Base-by-base conservation (phyloP, 2,888 invertebrate genomes). In the Bursaphelenchus okinawaensis region DNA sequence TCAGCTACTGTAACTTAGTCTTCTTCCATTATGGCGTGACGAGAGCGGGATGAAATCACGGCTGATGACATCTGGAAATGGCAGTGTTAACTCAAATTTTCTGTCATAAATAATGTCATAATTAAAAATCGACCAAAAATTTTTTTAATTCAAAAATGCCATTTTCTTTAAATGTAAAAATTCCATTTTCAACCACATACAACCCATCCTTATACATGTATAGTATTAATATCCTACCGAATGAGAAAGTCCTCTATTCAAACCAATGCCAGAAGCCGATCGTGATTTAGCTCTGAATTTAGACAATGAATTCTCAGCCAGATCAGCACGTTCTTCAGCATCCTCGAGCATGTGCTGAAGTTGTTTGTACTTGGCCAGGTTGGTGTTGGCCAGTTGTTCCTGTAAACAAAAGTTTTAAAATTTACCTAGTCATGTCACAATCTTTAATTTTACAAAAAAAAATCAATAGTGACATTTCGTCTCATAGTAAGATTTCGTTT, bases 351-450 rank as follows among this genome's bases (percentile, higher is more conserved):
- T 85, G 70, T 83, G 84, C 76, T 86, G 86, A 7, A 85, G 83
- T 75, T 86, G 86, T 71, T 85, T 83, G 83, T 84, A 86, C 77
- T 86, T 86, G 71, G 84, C 84, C 70, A 86, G 78, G 78, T 86
- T 86, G 60, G 83, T 79, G 61, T 84, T 84, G 31, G 86, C 86
- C 54, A 86, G 82, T 69, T 85, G 84, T 80, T 86, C 82, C 80
- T 79, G 67, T n/a, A 75, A 66, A 50, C 9, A 27, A 9, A 50
- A n/a, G 7, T n/a, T 56, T 23, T n/a, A n/a, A n/a, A n/a, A n/a
- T n/a, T n/a, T n/a, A n/a, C n/a, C 12, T 16, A 16, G 27, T n/a
- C 6, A 65, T 23, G 7, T 20, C n/a, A 2, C 4, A 68, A 19
- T 57, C n/a, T 22, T 68, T 24, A 27, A n/a, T 65, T 61, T 2